Evolutionary conservation across 2,797 vertebrate genomes (phyloP).

Genomic region (Morelia viridis): DNA sequence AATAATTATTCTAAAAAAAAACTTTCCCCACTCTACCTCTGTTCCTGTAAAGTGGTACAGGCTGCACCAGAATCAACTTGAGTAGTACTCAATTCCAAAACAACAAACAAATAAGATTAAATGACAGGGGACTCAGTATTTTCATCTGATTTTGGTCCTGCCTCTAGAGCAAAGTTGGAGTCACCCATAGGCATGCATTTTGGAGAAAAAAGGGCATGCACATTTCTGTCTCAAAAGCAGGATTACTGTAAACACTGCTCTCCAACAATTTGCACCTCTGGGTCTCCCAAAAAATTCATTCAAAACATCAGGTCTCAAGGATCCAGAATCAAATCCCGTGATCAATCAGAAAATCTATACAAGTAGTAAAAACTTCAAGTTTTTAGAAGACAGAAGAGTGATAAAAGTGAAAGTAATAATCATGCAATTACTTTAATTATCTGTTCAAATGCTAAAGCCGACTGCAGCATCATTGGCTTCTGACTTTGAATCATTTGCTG

Average conservation of each 20-base stretch:
- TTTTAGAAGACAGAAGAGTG: not conserved
- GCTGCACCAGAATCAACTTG: not conserved
- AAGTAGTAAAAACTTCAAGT: not conserved
- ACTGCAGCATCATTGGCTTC: slow-evolving; percentile 94
- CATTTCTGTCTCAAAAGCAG: not conserved
- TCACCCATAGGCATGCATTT: not conserved
- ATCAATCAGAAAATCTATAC: not conserved
- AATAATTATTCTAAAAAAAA: not conserved
- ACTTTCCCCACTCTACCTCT: not conserved
- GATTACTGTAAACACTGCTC: not conserved
- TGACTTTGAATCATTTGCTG: slow-evolving; percentile 98
- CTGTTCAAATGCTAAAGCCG: slow-evolving; percentile 93
- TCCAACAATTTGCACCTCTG: not conserved
- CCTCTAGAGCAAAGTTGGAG: not conserved
- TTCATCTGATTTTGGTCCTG: not conserved
- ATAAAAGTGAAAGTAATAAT: not conserved
- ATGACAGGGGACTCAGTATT: not conserved
- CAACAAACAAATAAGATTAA: not conserved
- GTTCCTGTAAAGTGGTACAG: not conserved
- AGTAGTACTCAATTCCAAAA: not conserved
- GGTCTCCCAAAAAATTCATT: not conserved
- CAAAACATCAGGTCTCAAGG: not conserved
- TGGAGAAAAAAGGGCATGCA: not conserved
- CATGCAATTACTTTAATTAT: slow-evolving; percentile 88
- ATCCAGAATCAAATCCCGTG: not conserved